These are phyloP conservation scores for Callipepla californica DNA, from an alignment of 2,113 vertebrate genomes.

Conservation along the genomic window DNA sequence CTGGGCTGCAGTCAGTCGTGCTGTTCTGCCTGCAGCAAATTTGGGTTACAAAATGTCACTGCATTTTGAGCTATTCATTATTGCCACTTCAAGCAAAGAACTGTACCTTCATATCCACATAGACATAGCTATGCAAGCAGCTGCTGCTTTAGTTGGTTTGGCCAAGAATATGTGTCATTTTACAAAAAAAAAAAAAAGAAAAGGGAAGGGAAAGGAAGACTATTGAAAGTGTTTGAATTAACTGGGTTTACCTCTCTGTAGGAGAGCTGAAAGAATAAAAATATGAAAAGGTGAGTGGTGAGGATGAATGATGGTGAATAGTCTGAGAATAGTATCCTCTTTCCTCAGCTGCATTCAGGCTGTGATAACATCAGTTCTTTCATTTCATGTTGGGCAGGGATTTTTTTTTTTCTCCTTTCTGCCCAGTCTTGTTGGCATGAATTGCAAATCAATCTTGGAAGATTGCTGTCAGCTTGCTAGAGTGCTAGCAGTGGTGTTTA, in stretches of 20 bases:
- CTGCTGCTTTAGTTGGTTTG: neutral
- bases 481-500: neutral
- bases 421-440: neutral
- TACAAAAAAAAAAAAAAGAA: neutral
- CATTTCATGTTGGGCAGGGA: neutral
- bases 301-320: neutral
- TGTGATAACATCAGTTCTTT: constrained; percentile 6
- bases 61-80: neutral
- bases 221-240: neutral
- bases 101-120: neutral
- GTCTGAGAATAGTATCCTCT: neutral
- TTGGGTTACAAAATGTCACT: neutral
- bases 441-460: neutral
- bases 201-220: neutral
- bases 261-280: neutral
- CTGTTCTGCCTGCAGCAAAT: neutral
- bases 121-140: neutral
- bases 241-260: neutral
- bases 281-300: neutral
- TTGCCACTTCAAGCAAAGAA: neutral
- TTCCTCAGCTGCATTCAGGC: neutral
- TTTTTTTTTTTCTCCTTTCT: neutral
- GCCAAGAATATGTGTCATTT: neutral
- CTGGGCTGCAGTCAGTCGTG: neutral
- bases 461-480: neutral